phyloP scores from a whole-genome alignment of 2,113 vertebrate species.

The Vombatus ursinus region DNA sequence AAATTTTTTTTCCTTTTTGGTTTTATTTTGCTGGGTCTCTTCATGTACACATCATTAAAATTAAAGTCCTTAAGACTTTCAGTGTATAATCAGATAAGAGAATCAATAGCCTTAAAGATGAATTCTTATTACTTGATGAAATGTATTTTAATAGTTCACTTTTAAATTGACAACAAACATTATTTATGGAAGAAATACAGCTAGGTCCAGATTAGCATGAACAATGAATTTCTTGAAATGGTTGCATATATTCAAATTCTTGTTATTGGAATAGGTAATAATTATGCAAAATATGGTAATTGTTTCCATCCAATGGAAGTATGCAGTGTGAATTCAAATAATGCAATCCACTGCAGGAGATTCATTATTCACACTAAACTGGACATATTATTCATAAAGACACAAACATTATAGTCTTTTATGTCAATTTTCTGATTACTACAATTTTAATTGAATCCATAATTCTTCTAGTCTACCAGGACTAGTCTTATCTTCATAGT shows the following conservation, averaged over 20 bases:
- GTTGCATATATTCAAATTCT: not conserved
- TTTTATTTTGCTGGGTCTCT: not conserved
- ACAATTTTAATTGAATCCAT: not conserved
- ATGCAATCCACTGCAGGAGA: not conserved
- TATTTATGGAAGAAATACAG: not conserved
- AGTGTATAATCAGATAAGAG: not conserved
- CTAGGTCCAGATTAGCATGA: not conserved
- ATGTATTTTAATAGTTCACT: not conserved
- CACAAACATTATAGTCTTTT: not conserved
- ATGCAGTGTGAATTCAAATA: not conserved
- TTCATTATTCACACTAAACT: not conserved
- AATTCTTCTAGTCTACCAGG: not conserved
- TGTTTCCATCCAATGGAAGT: not conserved
- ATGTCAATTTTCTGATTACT: not conserved
- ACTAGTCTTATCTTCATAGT: not conserved
- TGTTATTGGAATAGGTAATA: not conserved
- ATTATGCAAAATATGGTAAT: not conserved
- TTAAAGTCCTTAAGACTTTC: not conserved
- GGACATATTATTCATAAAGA: not conserved
- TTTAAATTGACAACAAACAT: not conserved
- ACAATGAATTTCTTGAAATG: not conserved
- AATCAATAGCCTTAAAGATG: not conserved
- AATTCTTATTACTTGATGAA: not conserved
- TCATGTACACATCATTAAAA: not conserved
- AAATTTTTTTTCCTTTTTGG: not conserved